Conservation (phyloP, 2,888 invertebrate species). For the Muschampia plurimacula region DNA sequence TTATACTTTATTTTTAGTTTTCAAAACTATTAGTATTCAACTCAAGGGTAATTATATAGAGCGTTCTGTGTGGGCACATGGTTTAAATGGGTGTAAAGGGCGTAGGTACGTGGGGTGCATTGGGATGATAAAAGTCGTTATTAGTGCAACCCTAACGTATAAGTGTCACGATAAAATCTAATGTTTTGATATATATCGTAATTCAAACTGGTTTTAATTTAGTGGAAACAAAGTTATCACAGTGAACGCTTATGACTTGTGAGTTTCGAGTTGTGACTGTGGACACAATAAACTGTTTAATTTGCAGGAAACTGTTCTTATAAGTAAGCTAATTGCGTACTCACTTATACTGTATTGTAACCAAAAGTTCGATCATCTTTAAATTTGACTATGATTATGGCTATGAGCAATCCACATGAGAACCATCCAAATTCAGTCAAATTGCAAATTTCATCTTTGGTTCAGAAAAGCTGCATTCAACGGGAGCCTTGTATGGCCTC, state of each 20-base stretch:
- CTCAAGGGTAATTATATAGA: conserved; percentile 68
- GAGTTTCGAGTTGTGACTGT: too few species aligned
- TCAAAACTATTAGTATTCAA: conserved; percentile 61
- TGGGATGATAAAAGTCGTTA: conserved; percentile 27
- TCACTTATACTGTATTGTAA: too few species aligned
- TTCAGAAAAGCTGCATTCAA: too few species aligned
- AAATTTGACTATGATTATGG: too few species aligned
- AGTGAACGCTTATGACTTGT: too few species aligned
- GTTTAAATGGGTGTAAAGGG: conserved; percentile 60
- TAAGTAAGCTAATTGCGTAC: too few species aligned
- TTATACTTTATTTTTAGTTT: neutral
- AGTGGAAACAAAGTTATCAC: neutral
- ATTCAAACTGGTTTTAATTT: neutral
- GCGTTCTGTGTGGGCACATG: conserved; percentile 57
- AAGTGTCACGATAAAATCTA: conserved; percentile 30
- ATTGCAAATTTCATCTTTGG: too few species aligned
- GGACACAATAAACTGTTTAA: too few species aligned
- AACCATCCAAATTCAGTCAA: too few species aligned
- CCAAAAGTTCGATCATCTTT: too few species aligned
- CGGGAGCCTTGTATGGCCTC: neutral
- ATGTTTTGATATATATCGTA: conserved; percentile 19
- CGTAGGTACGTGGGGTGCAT: conserved; percentile 62
- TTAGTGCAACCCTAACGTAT: conserved; percentile 30
- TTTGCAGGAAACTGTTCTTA: too few species aligned
- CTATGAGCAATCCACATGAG: too few species aligned